Evolutionary conservation across 2,888 invertebrate species (phyloP).

Genomic region (Strigamia transsilvanica): DNA sequence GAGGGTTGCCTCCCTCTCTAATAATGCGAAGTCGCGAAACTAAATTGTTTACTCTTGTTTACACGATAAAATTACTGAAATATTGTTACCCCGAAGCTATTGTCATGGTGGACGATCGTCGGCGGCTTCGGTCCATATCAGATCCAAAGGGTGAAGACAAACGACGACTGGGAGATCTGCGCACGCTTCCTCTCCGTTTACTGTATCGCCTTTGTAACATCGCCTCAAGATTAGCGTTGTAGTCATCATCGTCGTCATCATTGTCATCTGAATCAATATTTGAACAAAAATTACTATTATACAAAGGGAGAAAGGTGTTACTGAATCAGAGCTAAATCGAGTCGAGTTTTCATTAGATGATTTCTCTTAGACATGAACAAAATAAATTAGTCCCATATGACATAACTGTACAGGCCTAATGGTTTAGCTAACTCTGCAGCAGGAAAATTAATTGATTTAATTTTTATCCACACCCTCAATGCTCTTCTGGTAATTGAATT

Average conservation of each 20-base stretch:
- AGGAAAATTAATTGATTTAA: slow-evolving; percentile 24
- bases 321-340: slow-evolving; percentile 17
- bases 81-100: slow-evolving; percentile 83
- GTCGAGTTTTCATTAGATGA: neutral
- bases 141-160: slow-evolving; percentile 70
- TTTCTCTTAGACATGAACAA: neutral
- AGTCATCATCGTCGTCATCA: slow-evolving; percentile 75
- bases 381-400: neutral
- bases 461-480: slow-evolving; percentile 17
- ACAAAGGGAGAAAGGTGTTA: neutral
- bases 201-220: slow-evolving; percentile 79
- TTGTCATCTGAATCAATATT: slow-evolving; percentile 54
- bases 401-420: neutral
- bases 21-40: too few species aligned
- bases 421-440: slow-evolving; percentile 6
- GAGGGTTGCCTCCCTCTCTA: too few species aligned
- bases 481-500: neutral
- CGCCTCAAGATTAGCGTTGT: slow-evolving; percentile 84
- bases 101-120: slow-evolving; percentile 80
- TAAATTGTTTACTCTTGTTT: too few species aligned
- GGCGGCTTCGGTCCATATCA: slow-evolving; percentile 61
- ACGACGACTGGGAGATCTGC: slow-evolving; percentile 70
- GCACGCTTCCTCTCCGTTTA: slow-evolving; percentile 70
- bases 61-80: neutral
- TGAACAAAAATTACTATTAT: neutral